Percentiles rank a stretch among this genome's conserved stretches.
Evolutionary conservation across 2,113 vertebrate genomes (phyloP).

Genomic region (Aix galericulata): DNA sequence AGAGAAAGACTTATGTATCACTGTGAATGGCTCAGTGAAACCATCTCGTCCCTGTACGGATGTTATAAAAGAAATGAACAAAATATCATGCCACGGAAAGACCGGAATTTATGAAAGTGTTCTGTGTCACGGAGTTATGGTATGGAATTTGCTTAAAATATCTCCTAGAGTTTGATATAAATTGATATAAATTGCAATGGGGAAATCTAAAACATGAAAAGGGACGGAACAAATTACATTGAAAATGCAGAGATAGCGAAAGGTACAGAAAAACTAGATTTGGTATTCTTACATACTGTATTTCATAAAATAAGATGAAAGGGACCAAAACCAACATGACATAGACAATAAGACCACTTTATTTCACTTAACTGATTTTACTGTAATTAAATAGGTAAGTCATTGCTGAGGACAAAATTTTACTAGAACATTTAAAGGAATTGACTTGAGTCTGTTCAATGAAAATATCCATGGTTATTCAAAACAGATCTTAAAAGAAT

Average conservation of each 20-base stretch:
- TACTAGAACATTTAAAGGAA: not conserved
- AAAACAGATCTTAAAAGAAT: not conserved
- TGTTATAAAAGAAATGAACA: not conserved
- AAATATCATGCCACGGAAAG: not conserved
- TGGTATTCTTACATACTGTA: not conserved
- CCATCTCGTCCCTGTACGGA: not conserved
- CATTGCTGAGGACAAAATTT: not conserved
- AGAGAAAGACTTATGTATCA: not conserved
- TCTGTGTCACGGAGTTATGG: not conserved
- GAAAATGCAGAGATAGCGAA: not conserved
- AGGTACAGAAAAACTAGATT: not conserved
- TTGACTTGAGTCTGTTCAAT: not conserved
- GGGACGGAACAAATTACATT: not conserved
- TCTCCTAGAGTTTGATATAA: not conserved
- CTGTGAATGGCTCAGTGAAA: not conserved
- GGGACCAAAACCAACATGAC: not conserved
- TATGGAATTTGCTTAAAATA: not conserved
- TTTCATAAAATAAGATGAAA: not conserved
- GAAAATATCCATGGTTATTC: not conserved
- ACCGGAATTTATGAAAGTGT: not conserved
- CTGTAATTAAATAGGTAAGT: not conserved
- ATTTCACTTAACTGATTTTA: not conserved
- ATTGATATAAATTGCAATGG: too few species aligned
- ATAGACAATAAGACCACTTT: not conserved
- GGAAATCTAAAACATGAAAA: not conserved